Conservation (phyloP, 2,797 vertebrate genomes). For the Sebastes aleutianus region DNA sequence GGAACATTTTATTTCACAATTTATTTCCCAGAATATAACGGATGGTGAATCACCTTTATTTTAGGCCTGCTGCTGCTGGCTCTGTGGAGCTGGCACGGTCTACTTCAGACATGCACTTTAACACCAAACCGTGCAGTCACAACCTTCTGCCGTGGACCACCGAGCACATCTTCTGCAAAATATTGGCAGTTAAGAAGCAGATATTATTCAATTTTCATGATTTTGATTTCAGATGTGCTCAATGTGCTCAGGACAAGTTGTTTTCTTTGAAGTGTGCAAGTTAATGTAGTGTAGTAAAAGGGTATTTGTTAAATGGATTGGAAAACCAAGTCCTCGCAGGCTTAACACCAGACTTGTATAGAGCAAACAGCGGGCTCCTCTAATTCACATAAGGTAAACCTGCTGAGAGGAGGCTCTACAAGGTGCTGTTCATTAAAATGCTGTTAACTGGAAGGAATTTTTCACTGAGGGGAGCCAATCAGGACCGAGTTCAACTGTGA, state of each 20-base stretch:
- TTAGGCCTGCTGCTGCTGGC: conserved; percentile 30
- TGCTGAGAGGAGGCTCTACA: conserved; percentile 40
- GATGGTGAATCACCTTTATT: conserved; percentile 60
- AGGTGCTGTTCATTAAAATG: conserved; percentile 46
- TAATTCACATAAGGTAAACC: conserved; percentile 46
- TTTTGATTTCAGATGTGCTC: conserved; percentile 39
- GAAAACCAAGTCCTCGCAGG: conserved; percentile 50
- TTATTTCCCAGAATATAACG: conserved; percentile 53
- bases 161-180: conserved; percentile 26
- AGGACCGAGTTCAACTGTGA: conserved; percentile 12
- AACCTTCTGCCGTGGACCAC: conserved; percentile 13
- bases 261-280: conserved; percentile 38
- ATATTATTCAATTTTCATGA: conserved; percentile 43
- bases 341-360: conserved; percentile 29
- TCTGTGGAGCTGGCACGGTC: conserved; percentile 11
- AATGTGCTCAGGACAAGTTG: not conserved
- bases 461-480: conserved; percentile 25
- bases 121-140: conserved; percentile 31
- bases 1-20: conserved; percentile 54
- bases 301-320: conserved; percentile 65
- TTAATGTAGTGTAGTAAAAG: conserved; percentile 54
- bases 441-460: conserved; percentile 31
- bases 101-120: conserved; percentile 24
- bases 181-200: conserved; percentile 20
- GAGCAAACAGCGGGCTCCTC: conserved; percentile 30